These are phyloP conservation scores for Phacellophora camtschatica DNA, from an alignment of 30 jellyfish, hydroid and myxozoan species.

Conservation along the genomic window DNA sequence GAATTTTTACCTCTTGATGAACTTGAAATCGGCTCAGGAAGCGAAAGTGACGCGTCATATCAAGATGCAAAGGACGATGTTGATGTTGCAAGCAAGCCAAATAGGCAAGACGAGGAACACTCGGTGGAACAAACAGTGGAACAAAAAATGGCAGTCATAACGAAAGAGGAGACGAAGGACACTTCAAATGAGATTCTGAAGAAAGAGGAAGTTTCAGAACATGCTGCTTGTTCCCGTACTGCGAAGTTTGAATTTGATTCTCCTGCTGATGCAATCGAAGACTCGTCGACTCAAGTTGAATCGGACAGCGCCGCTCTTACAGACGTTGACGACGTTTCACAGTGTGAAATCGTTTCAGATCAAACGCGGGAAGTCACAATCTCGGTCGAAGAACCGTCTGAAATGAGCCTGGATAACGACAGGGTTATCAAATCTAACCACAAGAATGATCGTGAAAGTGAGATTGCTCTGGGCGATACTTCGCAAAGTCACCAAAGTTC, in stretches of 20 bases:
- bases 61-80: neutral
- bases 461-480: too few relatives aligned
- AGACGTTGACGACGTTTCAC: too few relatives aligned
- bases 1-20: slow-evolving; percentile 19
- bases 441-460: neutral
- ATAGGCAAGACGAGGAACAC: neutral
- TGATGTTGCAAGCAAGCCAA: neutral
- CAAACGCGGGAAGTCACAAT: neutral
- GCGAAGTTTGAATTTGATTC: too few relatives aligned
- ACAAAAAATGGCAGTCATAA: neutral
- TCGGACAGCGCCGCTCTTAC: neutral
- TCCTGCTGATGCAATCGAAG: neutral
- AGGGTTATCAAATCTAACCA: neutral
- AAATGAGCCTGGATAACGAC: neutral
- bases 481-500: neutral
- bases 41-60: neutral
- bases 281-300: neutral
- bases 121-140: neutral
- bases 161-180: neutral
- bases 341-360: neutral
- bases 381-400: neutral
- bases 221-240: too few relatives aligned
- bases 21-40: neutral
- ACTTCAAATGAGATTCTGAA: neutral
- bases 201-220: neutral